A percentile compares a stretch with the other conserved stretches of the same genome.
Evolutionary conservation across 2,113 vertebrate species (phyloP).

Genomic region (Microcebus lehilahytsara): DNA sequence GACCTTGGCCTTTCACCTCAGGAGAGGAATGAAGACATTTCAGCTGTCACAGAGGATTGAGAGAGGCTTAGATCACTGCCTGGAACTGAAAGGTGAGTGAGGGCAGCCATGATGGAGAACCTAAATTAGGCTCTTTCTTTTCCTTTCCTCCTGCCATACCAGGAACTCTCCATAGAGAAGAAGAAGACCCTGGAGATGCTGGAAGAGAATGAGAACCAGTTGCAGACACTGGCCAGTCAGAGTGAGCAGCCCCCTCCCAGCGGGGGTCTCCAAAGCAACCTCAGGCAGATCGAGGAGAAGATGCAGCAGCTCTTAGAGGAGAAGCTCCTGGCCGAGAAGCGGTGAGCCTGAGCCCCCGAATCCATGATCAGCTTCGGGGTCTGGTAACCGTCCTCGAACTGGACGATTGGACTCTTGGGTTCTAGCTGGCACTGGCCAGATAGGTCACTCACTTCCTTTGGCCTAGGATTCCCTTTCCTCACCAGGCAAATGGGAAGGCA

Average conservation of each 20-base stretch:
- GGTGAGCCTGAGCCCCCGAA: conserved; percentile 80
- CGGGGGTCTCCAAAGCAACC: conserved; percentile 88
- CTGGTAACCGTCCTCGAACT: neutral
- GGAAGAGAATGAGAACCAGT: conserved; percentile 84
- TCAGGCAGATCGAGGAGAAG: conserved; percentile 93
- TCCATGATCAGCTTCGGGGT: neutral
- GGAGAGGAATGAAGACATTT: neutral
- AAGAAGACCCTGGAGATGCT: conserved; percentile 92
- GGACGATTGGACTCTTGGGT: neutral
- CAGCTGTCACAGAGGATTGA: neutral
- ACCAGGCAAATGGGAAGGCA: neutral
- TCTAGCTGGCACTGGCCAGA: neutral
- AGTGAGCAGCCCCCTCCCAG: conserved; percentile 71
- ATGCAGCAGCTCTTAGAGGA: conserved; percentile 93
- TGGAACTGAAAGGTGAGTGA: neutral
- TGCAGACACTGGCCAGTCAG: conserved; percentile 64
- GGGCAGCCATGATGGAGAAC: neutral
- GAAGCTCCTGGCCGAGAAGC: conserved; percentile 93
- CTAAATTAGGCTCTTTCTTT: neutral
- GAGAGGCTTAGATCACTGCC: neutral
- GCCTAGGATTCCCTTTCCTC: neutral
- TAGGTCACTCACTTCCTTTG: neutral
- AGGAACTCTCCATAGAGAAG: conserved; percentile 96
- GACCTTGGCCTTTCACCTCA: neutral
- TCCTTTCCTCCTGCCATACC: conserved; percentile 11